phyloP scores from a whole-genome alignment of 2,797 vertebrate species.

The Coregonus sp. region DNA sequence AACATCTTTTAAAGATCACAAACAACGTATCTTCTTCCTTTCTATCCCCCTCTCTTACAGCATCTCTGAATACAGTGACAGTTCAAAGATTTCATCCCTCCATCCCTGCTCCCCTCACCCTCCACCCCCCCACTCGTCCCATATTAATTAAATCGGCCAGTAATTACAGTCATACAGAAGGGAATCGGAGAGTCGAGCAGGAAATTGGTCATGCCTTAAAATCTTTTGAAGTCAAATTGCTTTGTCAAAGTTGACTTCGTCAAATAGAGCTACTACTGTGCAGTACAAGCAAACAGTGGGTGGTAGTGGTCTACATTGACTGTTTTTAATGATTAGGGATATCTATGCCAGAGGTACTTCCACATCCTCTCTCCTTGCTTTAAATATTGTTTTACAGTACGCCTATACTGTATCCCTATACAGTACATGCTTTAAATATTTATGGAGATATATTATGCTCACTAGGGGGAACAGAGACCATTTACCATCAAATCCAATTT shows the following conservation, averaged over 20 bases:
- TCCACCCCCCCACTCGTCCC: slow-evolving; percentile 7
- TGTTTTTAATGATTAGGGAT: not conserved
- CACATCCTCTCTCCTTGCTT: not conserved
- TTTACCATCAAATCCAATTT: too few species aligned
- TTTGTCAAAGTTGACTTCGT: not conserved
- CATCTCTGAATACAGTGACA: not conserved
- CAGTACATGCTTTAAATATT: not conserved
- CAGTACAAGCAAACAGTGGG: not conserved
- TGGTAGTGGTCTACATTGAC: not conserved
- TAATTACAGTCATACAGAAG: not conserved
- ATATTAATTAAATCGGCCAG: not conserved
- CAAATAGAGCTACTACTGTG: not conserved
- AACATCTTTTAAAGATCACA: not conserved
- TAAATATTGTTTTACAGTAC: not conserved
- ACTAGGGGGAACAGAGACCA: not conserved
- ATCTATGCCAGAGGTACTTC: not conserved
- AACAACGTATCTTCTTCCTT: slow-evolving; percentile 15
- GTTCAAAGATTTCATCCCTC: not conserved
- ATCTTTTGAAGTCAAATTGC: not conserved
- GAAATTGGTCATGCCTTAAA: not conserved
- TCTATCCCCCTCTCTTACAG: not conserved
- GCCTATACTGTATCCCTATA: not conserved
- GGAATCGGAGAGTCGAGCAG: not conserved
- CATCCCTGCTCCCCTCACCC: slow-evolving; percentile 4
- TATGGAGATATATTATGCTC: not conserved